These are phyloP conservation scores for Boulengeromyrus knoepffleri DNA, from an alignment of 2,113 vertebrate genomes.

Conservation along the genomic window DNA sequence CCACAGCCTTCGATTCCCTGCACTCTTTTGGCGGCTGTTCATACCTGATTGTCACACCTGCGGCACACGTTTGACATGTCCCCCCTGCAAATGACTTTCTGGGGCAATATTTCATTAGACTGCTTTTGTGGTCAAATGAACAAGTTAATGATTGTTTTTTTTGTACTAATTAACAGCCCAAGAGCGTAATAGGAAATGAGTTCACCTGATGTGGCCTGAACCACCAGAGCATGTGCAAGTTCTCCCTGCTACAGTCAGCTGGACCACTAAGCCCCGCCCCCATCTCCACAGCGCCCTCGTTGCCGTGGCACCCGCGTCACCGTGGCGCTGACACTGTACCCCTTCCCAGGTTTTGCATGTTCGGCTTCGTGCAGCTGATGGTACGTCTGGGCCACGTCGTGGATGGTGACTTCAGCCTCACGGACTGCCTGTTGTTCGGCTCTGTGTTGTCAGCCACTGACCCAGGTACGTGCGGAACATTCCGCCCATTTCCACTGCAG, in stretches of 20 bases:
- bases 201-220: background rate
- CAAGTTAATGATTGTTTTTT: background rate
- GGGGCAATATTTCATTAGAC: background rate
- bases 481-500: background rate
- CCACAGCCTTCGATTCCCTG: background rate
- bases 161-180: background rate
- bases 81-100: background rate
- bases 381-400: slow-evolving; percentile 51
- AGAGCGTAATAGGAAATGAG: background rate
- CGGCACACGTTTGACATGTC: background rate
- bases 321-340: background rate
- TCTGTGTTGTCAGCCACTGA: slow-evolving; percentile 79
- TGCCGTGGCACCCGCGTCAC: background rate
- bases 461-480: slow-evolving; percentile 62
- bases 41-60: slow-evolving; percentile 4
- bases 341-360: slow-evolving; percentile 65
- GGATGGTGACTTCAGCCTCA: slow-evolving; percentile 69
- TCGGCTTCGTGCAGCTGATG: slow-evolving; percentile 74
- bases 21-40: background rate
- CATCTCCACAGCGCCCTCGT: background rate
- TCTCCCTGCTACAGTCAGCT: background rate
- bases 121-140: background rate
- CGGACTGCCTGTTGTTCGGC: slow-evolving; percentile 76
- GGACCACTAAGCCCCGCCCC: background rate
- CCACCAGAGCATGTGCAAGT: background rate